Evolutionary conservation across 2,797 vertebrate species (phyloP), one percentile per base, ranked within the genome.

Genomic region (Hozukius guyotensis): DNA sequence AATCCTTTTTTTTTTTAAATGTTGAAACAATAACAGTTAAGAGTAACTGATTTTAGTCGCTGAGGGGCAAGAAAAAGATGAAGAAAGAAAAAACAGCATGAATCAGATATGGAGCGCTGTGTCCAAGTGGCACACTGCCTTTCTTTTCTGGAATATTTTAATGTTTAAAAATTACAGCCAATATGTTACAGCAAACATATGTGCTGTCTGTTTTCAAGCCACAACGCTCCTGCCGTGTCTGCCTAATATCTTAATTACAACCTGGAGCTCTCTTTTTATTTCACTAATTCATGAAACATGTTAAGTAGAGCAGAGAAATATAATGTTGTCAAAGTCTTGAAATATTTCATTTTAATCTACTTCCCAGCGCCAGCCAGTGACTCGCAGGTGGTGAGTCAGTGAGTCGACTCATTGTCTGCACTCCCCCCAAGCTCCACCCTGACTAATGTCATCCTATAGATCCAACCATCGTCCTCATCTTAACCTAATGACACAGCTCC

Each of bases 101-200:
- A 70, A 24, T 53, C 57, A 73, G 29, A 65, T 53, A 31, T n/a
- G 13, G 32, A 66, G 18, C 20, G 20, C 27, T 32, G 10, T 9
- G 12, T 61, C 60, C 55, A 77, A 59, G 32, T 73, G 63, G 63
- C 71, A 57, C n/a, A 2, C 5, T 65, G 34, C 60, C 38, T 83
- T 60, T 76, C 46, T 55, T 81, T 31, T 76, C 67, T 73, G 72
- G 72, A 81, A 62, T 56, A 68, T 65, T 42, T 75, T 4, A 56
- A 55, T 46, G 29, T 57, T 20, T 25, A 13, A 70, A 63, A 75
- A 22, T 53, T n/a, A 18, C 34, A 73, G 67, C 63, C 71, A 78
- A 61, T 34, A 57, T 38, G 14, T 67, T 67, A 25, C 49, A 57
- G 22, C 31, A 70, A 65, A 49, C 46, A 57, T 36, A 25, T 36